Evolutionary conservation across 2,888 invertebrate species (phyloP).

Genomic region (Dryadula phaetusa): DNA sequence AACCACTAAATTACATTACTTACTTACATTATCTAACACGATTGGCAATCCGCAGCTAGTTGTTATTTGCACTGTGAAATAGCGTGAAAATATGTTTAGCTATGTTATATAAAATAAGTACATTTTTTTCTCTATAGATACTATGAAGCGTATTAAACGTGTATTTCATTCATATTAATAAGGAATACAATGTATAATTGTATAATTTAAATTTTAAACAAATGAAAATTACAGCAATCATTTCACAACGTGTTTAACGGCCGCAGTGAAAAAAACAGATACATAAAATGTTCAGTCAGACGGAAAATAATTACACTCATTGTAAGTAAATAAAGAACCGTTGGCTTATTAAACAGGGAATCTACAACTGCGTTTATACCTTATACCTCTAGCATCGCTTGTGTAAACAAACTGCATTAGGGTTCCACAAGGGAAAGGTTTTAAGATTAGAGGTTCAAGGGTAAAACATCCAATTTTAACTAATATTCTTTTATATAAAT

Average conservation of each 20-base stretch:
- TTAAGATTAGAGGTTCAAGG: neutral
- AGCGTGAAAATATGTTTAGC: slow-evolving; percentile 11
- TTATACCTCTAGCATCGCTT: slow-evolving; percentile 12
- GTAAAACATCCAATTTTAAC: neutral
- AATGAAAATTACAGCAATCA: slow-evolving; percentile 34
- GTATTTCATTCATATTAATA: slow-evolving; percentile 19
- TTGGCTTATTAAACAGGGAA: slow-evolving; percentile 27
- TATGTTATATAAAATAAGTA: slow-evolving; percentile 14
- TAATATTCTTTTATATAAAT: too few relatives aligned
- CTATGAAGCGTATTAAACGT: slow-evolving; percentile 9
- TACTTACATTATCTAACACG: too few relatives aligned
- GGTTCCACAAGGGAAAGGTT: neutral
- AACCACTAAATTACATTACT: too few relatives aligned
- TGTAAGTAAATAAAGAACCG: slow-evolving; percentile 39
- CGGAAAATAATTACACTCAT: slow-evolving; percentile 40
- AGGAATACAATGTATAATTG: slow-evolving; percentile 29
- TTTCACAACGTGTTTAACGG: slow-evolving; percentile 20
- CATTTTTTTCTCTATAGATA: slow-evolving; percentile 9
- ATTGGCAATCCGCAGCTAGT: neutral
- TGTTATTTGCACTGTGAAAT: neutral
- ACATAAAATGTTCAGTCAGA: slow-evolving; percentile 27
- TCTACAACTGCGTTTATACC: neutral
- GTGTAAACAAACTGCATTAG: slow-evolving; percentile 5
- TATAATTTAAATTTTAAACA: slow-evolving; percentile 28
- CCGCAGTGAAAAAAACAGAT: slow-evolving; percentile 19